phyloP scores from a whole-genome alignment of 1,140 invertebrate genomes.

The Eriocheir sinensis region DNA sequence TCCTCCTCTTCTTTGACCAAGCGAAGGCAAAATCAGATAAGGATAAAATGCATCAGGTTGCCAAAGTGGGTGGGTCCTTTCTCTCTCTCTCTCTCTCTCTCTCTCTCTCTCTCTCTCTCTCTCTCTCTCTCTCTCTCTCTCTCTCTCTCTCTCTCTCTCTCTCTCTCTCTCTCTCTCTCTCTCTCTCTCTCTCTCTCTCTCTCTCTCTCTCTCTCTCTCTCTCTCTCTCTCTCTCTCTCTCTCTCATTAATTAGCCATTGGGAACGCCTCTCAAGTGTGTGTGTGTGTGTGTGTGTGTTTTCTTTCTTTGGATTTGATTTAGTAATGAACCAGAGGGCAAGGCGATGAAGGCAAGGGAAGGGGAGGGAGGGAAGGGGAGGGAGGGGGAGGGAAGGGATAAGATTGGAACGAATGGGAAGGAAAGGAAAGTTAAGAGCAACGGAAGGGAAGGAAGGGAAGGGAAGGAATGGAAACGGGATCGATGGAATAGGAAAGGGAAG shows the following conservation, averaged over 20 bases:
- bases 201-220: neutral
- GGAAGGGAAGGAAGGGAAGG: neutral
- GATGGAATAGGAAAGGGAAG: too few relatives aligned
- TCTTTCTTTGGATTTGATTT: too few relatives aligned
- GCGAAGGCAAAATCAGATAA: neutral
- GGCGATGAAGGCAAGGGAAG: too few relatives aligned
- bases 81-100: neutral
- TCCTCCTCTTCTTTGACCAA: neutral
- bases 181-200: constrained; percentile 22
- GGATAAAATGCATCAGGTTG: neutral
- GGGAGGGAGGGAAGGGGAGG: too few relatives aligned
- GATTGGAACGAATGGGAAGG: neutral
- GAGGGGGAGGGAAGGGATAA: neutral
- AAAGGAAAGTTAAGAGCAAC: neutral
- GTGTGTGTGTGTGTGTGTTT: too few relatives aligned
- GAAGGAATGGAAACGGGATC: too few relatives aligned
- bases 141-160: neutral
- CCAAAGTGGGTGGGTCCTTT: neutral
- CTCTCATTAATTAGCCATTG: neutral
- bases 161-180: neutral
- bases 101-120: neutral
- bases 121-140: neutral
- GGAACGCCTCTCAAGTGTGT: too few relatives aligned
- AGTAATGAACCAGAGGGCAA: too few relatives aligned
- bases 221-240: neutral